These are phyloP conservation scores for Porites evermanni DNA, from an alignment of 92 coral and sea anemone species.

Conservation along the genomic window DNA sequence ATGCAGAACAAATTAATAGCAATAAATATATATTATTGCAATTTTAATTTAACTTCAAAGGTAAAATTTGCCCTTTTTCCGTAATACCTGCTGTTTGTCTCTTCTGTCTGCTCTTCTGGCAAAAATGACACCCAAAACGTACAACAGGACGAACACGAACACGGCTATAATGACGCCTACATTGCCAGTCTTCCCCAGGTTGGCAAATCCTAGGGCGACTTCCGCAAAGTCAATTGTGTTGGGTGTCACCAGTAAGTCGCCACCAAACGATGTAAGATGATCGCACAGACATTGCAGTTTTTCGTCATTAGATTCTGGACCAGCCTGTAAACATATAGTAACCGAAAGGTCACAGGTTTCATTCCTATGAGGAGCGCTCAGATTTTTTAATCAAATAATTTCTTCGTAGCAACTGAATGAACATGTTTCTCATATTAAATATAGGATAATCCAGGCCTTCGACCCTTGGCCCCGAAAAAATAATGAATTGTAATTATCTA, in stretches of 20 bases:
- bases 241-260: conserved; percentile 81
- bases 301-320: conserved; percentile 73
- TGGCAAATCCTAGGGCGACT: conserved; percentile 72
- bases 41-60: no score
- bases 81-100: conserved; percentile 65
- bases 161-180: conserved; percentile 82
- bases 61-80: no score
- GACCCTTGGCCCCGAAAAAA: no score
- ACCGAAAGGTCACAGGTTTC: no score
- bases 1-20: no score
- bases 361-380: no score
- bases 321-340: conserved; percentile 58
- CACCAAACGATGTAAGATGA: conserved; percentile 91
- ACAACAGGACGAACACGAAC: conserved; percentile 70
- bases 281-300: conserved; percentile 81
- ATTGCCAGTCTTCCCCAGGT: conserved; percentile 73
- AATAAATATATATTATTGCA: no score
- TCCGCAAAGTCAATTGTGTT: conserved; percentile 81
- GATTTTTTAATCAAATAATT: no score
- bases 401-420: no score
- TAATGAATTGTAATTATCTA: no score
- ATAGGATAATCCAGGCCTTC: no score
- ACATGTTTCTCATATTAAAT: no score
- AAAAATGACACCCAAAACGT: conserved; percentile 70
- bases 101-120: conserved; percentile 79